Conservation (phyloP, 2,888 invertebrate genomes). For the Dugesia japonica region DNA sequence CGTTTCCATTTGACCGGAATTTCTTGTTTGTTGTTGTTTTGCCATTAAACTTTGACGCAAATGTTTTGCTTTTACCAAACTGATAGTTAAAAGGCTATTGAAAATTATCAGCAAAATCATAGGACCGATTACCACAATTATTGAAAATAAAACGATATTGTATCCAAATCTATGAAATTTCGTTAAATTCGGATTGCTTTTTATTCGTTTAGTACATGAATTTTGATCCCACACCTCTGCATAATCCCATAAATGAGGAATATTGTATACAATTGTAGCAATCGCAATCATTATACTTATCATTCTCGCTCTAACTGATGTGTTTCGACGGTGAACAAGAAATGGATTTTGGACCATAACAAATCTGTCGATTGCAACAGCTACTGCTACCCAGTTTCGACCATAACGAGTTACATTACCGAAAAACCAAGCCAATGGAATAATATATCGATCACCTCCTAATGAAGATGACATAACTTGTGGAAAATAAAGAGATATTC, state of each 20-base stretch:
- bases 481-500: background rate
- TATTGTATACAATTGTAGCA: constrained; percentile 29
- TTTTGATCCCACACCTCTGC: constrained; percentile 4
- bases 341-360: constrained; percentile 33
- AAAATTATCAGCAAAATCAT: constrained; percentile 31
- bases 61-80: constrained; percentile 23
- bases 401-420: constrained; percentile 27
- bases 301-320: background rate
- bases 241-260: constrained; percentile 29
- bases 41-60: constrained; percentile 29
- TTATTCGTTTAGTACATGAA: background rate
- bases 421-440: constrained; percentile 22
- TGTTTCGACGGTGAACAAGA: constrained; percentile 25
- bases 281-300: constrained; percentile 20
- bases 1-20: constrained; percentile 10
- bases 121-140: constrained; percentile 28
- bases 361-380: constrained; percentile 29
- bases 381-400: constrained; percentile 33
- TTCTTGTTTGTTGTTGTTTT: background rate
- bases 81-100: constrained; percentile 25
- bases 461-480: background rate
- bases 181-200: background rate
- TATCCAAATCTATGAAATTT: constrained; percentile 17
- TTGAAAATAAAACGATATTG: constrained; percentile 11
- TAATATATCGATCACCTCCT: background rate